Evolutionary conservation across 2,888 invertebrate genomes (phyloP), one percentile per base, ranked within the genome.

Genomic region (Notocelia uddmanniana): DNA sequence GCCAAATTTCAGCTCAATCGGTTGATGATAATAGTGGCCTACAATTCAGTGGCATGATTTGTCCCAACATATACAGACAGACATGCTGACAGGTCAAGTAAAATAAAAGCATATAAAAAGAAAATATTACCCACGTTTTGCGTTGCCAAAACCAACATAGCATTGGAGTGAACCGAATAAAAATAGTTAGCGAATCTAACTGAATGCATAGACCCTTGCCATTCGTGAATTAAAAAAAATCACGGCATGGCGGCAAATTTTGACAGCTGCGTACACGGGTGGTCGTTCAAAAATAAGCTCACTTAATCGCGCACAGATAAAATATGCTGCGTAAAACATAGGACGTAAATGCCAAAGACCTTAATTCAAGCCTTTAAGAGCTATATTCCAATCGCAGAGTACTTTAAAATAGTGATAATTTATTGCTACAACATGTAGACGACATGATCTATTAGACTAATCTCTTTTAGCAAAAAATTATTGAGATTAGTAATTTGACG

Each of bases 181-280:
- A 15, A 13, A 13, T n/a, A n/a, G 13, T 13, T 13, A 10, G 15
- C 34, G 5, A 34, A 11, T 10, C 13, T 15, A 19, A 13, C 21
- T 34, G n/a, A 45, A 59, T 15, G 19, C 34, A 23, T 34, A 34
- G 50, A 11, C 15, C 52, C 26, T 57, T 69, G 74, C 58, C 34
- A 70, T 73, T 13, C 11, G 13, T 34, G 73, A 63, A 37, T 55
- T 67, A 75, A 76, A 74, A 72, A 73, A 71, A 72, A 73, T 76
- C 75, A 76, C 69, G 34, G 19, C 41, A 62, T 45, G 41, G 70
- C 66, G 71, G 71, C 66, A 54, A 70, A 66, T 60, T 63, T 69
- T 85, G 81, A 85, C 90, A 90, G 85, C 86, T 89, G 89, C 81
- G 80, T 81, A 77, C 83, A 81, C 83, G 91, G 89, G 92, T 90